Base-by-base conservation (phyloP, 2,113 vertebrate genomes). In the Uria lomvia region DNA sequence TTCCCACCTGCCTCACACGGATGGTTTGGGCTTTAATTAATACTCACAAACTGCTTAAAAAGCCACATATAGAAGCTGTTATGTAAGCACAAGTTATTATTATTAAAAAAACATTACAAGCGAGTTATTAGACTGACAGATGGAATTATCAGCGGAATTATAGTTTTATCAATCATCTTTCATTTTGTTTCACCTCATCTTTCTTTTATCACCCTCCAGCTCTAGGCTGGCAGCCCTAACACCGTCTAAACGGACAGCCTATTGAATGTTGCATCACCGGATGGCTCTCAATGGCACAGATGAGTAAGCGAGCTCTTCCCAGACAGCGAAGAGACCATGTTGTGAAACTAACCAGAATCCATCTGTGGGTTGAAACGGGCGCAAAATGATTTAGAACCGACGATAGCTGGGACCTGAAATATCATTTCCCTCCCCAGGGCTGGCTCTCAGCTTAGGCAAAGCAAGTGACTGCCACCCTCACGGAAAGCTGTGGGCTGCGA, bases 1-100 rank as follows among this genome's bases (percentile, higher is more conserved):
- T 78, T 87, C 95, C 93, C 93, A 96, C 60, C 93, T 92, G 71
- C 93, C 89, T 91, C 72, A 11, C 72, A 45, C 1, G 68, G 67
- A 86, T 92, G n/a, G 1, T 71, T 18, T 24, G 80, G 87, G 91
- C 75, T 96, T 86, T 58, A 80, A 91, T 91, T 86, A 77, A 95
- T 47, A 32, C 81, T 87, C 26, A 26, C 78, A 82, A 59, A 90
- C 68, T 9, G 10, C 86, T 90, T 49, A 1, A 53, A 55, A 74
- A 89, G 82, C 80, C 65, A 67, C 83, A 38, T 23, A 11, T 1
- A 59, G 86, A 56, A 89, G 84, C 53, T 87, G 91, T 87, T 94
- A 91, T 78, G 84, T 59, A 95, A 91, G 80, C 80, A 92, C 17
- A 62, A 88, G 77, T 77, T 65, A 56, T 86, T 77, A 77, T 55